Evolutionary conservation across 2,113 vertebrate genomes (phyloP), one percentile per base, ranked within the genome.

Genomic region (Sebastes fasciatus): DNA sequence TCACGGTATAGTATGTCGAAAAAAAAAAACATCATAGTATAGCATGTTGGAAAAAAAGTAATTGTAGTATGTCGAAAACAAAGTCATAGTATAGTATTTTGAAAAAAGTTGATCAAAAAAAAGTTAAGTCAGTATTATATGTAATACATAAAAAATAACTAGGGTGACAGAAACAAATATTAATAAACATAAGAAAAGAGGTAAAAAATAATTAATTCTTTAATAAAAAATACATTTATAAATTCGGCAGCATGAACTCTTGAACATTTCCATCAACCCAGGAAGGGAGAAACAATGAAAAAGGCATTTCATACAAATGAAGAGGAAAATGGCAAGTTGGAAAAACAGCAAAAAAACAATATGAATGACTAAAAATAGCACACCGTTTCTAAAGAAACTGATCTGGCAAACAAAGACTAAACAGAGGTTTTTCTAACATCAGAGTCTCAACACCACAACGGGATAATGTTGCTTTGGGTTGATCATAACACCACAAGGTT

Each of bases 181-280:
- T 12, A 7, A 64, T 58, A 62, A 54, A 61, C 48, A 63, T 19
- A 45, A n/a, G 57, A 51, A 68, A 74, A 66, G 23, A 42, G 52
- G 80, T 90, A 93, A 86, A 92, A 93, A 94, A 92, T 93, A 91
- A 82, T 89, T 74, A 48, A 88, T 75, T 84, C 75, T 93, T 93
- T 93, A 92, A 92, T 93, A 94, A 91, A 93, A 94, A 94, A 94
- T 94, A 93, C 90, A 92, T 91, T 88, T 92, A 79, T 87, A 91
- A 86, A 91, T 90, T 87, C 74, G 82, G 82, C 91, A 93, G 89
- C 91, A 91, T 89, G 66, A 84, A 85, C 69, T 85, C n/a, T 79
- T 74, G 2, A 79, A 82, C 72, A 88, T 80, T 86, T 92, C 79
- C 34, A 83, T 81, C 77, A 85, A 84, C 63, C 64, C 70, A 60